A percentile compares a stretch with the other conserved stretches of the same genome.
Conservation (phyloP, 2,113 vertebrate genomes). For the Pithys albifrons region DNA sequence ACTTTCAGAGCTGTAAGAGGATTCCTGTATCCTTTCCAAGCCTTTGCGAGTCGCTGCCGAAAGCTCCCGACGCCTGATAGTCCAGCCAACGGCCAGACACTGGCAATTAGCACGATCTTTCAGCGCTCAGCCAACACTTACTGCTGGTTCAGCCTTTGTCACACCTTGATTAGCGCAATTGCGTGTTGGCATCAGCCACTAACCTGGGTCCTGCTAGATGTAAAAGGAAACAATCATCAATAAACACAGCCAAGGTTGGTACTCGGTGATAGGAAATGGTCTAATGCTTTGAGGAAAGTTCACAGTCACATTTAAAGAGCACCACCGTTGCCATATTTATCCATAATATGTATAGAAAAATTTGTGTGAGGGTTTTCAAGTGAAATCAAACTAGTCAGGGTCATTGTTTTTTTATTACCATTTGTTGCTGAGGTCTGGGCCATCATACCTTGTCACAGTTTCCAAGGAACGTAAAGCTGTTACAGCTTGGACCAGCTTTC, state of each 20-base stretch:
- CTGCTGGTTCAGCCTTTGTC: slow-evolving; percentile 12
- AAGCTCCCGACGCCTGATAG: background rate
- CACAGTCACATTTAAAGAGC: background rate
- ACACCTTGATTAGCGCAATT: slow-evolving; percentile 4
- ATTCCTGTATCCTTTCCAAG: slow-evolving; percentile 10
- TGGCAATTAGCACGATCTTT: background rate
- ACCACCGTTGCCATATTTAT: background rate
- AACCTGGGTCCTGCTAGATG: background rate
- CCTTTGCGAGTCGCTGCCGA: fast-evolving
- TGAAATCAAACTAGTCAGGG: background rate
- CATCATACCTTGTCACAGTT: background rate
- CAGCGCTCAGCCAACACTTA: background rate
- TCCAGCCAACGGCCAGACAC: background rate
- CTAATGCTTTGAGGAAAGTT: background rate
- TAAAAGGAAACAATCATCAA: background rate
- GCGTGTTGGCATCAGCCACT: background rate
- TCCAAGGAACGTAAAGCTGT: background rate
- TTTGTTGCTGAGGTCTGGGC: background rate
- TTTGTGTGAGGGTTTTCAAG: background rate
- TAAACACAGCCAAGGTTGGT: background rate
- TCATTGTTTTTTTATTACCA: background rate
- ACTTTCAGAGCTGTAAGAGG: background rate
- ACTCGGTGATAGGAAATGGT: fast-evolving
- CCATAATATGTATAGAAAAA: background rate
- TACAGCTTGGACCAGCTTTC: background rate